Evolutionary conservation across 2,888 invertebrate species (phyloP).

Genomic region (Nudaria mundana): DNA sequence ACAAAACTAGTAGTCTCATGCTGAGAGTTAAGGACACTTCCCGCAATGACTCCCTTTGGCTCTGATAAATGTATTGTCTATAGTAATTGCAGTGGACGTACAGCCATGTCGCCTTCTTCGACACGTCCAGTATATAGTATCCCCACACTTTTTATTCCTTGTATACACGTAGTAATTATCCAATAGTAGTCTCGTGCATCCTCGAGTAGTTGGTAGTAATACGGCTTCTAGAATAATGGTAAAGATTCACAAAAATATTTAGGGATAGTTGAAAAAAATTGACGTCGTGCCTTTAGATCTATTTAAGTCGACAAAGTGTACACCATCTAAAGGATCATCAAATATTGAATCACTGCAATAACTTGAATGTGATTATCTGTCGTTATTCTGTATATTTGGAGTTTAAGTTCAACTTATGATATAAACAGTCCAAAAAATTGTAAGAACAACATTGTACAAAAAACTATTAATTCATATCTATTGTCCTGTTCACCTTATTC

Average conservation of each 20-base stretch:
- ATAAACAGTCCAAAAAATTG: too few relatives aligned
- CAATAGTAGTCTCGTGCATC: conserved; percentile 16
- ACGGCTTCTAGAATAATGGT: conserved; percentile 27
- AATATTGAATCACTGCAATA: too few relatives aligned
- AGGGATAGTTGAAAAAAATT: not conserved
- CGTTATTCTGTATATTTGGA: too few relatives aligned
- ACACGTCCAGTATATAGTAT: conserved; percentile 31
- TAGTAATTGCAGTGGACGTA: conserved; percentile 32
- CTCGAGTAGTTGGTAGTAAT: conserved; percentile 29
- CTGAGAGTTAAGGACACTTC: not conserved
- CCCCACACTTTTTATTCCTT: conserved; percentile 17
- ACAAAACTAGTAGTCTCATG: too few relatives aligned
- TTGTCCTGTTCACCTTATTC: not conserved
- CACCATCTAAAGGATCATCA: too few relatives aligned
- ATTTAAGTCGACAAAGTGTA: too few relatives aligned
- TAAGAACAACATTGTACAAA: too few relatives aligned
- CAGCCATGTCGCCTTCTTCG: conserved; percentile 24
- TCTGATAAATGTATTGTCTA: conserved; percentile 20
- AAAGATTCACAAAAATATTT: conserved; percentile 24
- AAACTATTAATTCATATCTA: too few relatives aligned
- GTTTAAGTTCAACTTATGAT: too few relatives aligned
- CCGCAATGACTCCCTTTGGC: conserved; percentile 13
- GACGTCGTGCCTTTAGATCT: too few relatives aligned
- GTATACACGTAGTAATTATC: conserved; percentile 6
- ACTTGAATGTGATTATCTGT: too few relatives aligned